Percentiles rank a stretch among this genome's conserved stretches.
Evolutionary conservation across 2,113 vertebrate species (phyloP).

Genomic region (Ciconia boyciana): DNA sequence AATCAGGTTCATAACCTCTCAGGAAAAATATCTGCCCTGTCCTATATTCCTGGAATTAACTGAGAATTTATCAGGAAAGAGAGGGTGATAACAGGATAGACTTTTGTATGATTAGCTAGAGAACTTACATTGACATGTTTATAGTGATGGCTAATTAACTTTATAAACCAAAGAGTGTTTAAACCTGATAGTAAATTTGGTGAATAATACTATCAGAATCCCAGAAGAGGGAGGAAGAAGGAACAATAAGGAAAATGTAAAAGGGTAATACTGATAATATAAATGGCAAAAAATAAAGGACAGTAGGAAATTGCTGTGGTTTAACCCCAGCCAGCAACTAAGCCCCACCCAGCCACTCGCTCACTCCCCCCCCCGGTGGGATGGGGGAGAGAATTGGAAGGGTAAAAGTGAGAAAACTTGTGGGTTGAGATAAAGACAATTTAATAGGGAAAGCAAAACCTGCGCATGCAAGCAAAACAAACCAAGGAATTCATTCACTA

Average conservation of each 20-base stretch:
- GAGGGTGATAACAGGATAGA: not conserved
- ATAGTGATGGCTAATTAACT: not conserved
- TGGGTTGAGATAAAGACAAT: too few relatives aligned
- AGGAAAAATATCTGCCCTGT: not conserved
- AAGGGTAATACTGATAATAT: not conserved
- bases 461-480: too few relatives aligned
- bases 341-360: too few relatives aligned
- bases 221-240: not conserved
- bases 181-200: not conserved
- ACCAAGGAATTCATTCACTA: too few relatives aligned
- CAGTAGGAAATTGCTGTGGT: not conserved
- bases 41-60: not conserved
- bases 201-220: not conserved
- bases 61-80: not conserved
- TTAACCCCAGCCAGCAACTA: too few relatives aligned
- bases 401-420: too few relatives aligned
- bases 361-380: too few relatives aligned
- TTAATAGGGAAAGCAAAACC: too few relatives aligned
- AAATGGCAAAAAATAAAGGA: not conserved
- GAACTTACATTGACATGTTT: not conserved
- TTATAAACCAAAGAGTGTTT: not conserved
- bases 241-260: not conserved
- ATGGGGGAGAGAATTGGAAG: too few relatives aligned
- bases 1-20: not conserved
- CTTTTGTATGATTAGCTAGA: not conserved